Evolutionary conservation across 2,888 invertebrate genomes (phyloP).

Genomic region (Drosophila nigricruria): DNA sequence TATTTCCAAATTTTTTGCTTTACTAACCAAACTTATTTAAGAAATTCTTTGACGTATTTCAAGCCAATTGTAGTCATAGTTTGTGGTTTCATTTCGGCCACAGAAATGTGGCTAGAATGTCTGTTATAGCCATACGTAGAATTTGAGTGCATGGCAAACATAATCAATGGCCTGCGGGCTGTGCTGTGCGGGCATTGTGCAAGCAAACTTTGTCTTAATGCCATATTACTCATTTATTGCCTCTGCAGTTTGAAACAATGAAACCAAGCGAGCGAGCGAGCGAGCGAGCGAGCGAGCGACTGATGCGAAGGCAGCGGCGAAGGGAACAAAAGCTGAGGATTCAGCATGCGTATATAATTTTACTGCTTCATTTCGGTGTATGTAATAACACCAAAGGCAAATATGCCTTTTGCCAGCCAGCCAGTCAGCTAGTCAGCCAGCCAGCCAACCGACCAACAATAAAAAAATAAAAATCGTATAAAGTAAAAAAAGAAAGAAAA

Average conservation of each 20-base stretch:
- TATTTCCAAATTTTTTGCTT: not conserved
- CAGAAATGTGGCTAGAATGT: conserved; percentile 2
- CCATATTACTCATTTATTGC: conserved; percentile 72
- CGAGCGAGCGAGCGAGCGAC: too few species aligned
- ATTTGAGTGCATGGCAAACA: conserved; percentile 43
- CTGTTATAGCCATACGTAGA: conserved; percentile 19
- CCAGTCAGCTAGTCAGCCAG: not conserved
- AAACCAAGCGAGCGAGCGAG: conserved; percentile 10
- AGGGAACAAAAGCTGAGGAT: conserved; percentile 4
- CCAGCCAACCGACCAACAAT: conserved; percentile 34
- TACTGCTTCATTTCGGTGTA: conserved; percentile 66
- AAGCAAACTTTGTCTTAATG: conserved; percentile 64
- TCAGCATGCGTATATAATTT: conserved; percentile 66
- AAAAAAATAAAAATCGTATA: conserved; percentile 50
- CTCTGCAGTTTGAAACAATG: conserved; percentile 59
- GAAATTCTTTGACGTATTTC: not conserved
- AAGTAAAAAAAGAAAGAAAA: conserved; percentile 43
- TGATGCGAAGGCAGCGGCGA: not conserved
- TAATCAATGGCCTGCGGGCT: conserved; percentile 29
- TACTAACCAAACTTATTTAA: not conserved
- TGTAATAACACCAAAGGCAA: conserved; percentile 67
- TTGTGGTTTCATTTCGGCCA: not conserved
- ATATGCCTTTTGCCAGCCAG: conserved; percentile 49
- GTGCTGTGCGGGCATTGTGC: conserved; percentile 25
- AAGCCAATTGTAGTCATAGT: not conserved